A percentile compares a stretch with the other conserved stretches of the same genome.
These are phyloP conservation scores for Eubasilissa splendida DNA, from an alignment of 2,888 invertebrate genomes.

Conservation along the genomic window DNA sequence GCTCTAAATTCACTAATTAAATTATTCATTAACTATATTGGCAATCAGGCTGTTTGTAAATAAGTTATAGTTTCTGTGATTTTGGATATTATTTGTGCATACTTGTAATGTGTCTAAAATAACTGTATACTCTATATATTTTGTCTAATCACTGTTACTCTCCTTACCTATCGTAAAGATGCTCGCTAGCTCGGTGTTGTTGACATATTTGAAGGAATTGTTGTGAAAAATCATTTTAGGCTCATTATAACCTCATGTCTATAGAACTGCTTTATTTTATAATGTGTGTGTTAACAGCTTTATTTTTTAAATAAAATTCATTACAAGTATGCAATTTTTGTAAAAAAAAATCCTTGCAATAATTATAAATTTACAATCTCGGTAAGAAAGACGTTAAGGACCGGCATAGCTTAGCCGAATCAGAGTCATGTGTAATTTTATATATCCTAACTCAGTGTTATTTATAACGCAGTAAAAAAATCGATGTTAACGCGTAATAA, in stretches of 20 bases:
- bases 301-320: background rate
- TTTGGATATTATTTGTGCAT: constrained; percentile 44
- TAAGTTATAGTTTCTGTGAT: constrained; percentile 43
- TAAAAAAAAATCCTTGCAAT: constrained; percentile 34
- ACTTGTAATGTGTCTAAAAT: constrained; percentile 39
- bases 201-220: background rate
- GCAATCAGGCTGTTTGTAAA: constrained; percentile 43
- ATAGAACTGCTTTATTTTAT: constrained; percentile 27
- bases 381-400: background rate
- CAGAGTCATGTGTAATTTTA: constrained; percentile 38
- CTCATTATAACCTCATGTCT: constrained; percentile 31
- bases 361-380: constrained; percentile 21
- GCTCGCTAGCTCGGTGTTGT: constrained; percentile 13
- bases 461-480: too few species aligned
- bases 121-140: background rate
- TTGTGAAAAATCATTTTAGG: constrained; percentile 6
- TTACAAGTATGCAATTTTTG: constrained; percentile 37
- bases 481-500: too few species aligned
- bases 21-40: constrained; percentile 39
- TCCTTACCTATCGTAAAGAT: background rate
- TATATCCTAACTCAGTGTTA: too few species aligned
- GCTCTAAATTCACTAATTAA: constrained; percentile 33
- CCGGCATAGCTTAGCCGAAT: constrained; percentile 42
- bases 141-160: constrained; percentile 1
- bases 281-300: background rate